These are phyloP conservation scores for Triplophysa yarkandensis DNA, from an alignment of 2,797 vertebrate species.

Conservation along the genomic window DNA sequence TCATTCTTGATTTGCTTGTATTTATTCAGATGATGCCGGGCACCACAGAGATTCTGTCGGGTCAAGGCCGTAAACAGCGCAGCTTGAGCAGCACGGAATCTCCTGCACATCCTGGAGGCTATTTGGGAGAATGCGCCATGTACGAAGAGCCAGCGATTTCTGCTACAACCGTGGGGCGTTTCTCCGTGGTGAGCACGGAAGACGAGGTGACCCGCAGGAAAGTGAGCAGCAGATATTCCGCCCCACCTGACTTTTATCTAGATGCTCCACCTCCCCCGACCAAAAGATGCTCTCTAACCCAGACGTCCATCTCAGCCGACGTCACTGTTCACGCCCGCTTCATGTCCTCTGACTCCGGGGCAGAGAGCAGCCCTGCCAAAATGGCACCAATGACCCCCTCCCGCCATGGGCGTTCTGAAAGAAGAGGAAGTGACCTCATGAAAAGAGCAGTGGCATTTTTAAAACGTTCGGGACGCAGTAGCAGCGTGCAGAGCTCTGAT, in stretches of 20 bases:
- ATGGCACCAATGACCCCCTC: conserved; percentile 68
- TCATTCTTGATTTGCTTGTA: not conserved
- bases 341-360: conserved; percentile 85
- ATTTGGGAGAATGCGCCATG: conserved; percentile 53
- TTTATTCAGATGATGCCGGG: conserved; percentile 69
- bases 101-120: conserved; percentile 67
- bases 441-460: conserved; percentile 91
- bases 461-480: conserved; percentile 83
- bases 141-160: conserved; percentile 61
- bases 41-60: conserved; percentile 71
- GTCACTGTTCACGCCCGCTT: conserved; percentile 79
- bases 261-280: conserved; percentile 81
- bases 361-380: conserved; percentile 80
- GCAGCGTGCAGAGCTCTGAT: conserved; percentile 81
- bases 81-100: conserved; percentile 77
- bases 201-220: conserved; percentile 83
- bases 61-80: conserved; percentile 72
- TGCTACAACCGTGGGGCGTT: conserved; percentile 89
- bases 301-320: conserved; percentile 84
- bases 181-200: conserved; percentile 88
- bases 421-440: conserved; percentile 86
- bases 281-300: conserved; percentile 74
- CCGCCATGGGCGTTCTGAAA: conserved; percentile 71
- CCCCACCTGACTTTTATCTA: conserved; percentile 91
- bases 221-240: conserved; percentile 87